These are phyloP conservation scores for Chirona hameri DNA, from an alignment of 2,888 invertebrate species.

Conservation along the genomic window DNA sequence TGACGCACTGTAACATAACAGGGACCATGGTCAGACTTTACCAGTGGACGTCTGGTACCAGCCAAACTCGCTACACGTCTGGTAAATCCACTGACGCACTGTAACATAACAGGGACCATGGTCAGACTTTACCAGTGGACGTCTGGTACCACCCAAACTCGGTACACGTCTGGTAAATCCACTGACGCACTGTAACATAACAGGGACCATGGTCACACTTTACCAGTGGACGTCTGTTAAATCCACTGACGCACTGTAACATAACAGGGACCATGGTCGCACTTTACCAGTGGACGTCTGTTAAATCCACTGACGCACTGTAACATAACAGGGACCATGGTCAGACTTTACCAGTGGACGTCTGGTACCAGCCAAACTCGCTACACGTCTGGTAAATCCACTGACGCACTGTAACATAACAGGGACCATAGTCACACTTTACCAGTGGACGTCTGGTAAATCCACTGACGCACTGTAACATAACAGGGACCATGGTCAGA, in stretches of 20 bases:
- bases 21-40: no score
- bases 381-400: constrained; percentile 96
- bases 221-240: constrained; percentile 94
- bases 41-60: constrained; percentile 94
- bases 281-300: no score
- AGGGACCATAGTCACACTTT: no score
- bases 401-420: constrained; percentile 62
- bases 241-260: constrained; percentile 76
- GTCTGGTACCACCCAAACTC: constrained; percentile 96
- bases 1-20: constrained; percentile 62
- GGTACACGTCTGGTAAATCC: constrained; percentile 93
- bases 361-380: constrained; percentile 94
- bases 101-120: constrained; percentile 34
- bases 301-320: constrained; percentile 85
- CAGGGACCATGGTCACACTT: no score
- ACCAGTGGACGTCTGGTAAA: constrained; percentile 92
- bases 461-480: constrained; percentile 74
- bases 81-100: constrained; percentile 88
- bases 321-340: no score
- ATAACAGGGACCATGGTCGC: no score
- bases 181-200: constrained; percentile 66
- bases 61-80: constrained; percentile 94
- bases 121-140: no score
- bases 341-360: no score
- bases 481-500: no score